Evolutionary conservation across 1,140 invertebrate species (phyloP).

Genomic region (Plectrocnemia conspersa): DNA sequence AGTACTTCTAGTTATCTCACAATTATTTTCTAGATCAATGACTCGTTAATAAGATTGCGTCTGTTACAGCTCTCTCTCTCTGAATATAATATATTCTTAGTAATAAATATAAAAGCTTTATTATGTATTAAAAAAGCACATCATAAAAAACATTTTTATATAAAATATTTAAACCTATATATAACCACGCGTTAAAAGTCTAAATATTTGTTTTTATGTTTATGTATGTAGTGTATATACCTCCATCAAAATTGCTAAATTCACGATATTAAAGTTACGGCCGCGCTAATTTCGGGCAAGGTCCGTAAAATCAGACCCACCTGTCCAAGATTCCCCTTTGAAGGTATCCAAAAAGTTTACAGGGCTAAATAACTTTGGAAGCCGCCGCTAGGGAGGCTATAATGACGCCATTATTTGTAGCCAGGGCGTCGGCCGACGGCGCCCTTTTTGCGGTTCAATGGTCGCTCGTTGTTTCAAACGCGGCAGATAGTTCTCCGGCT

Average conservation of each 20-base stretch:
- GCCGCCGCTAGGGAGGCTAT: neutral
- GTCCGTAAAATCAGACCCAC: too few species aligned
- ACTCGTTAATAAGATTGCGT: too few species aligned
- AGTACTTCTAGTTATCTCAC: too few species aligned
- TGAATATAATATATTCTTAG: too few species aligned
- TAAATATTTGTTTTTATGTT: neutral
- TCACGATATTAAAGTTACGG: too few species aligned
- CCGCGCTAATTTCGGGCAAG: too few species aligned
- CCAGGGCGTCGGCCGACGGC: neutral
- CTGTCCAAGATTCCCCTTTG: neutral
- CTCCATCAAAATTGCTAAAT: too few species aligned
- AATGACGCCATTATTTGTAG: constrained; percentile 9
- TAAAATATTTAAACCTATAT: neutral
- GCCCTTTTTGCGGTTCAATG: constrained; percentile 6
- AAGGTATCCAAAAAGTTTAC: constrained; percentile 2
- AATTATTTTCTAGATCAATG: too few species aligned
- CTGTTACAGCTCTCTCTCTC: too few species aligned
- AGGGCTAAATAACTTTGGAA: constrained; percentile 8
- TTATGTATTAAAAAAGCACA: too few species aligned
- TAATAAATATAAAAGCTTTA: too few species aligned
- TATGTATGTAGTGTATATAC: neutral
- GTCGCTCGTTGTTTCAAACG: constrained; percentile 1
- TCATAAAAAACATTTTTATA: neutral
- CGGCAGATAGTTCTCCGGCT: constrained; percentile 7
- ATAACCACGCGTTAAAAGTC: neutral